phyloP scores from a whole-genome alignment of 2,113 vertebrate genomes.

The Gallinago jamesoni region DNA sequence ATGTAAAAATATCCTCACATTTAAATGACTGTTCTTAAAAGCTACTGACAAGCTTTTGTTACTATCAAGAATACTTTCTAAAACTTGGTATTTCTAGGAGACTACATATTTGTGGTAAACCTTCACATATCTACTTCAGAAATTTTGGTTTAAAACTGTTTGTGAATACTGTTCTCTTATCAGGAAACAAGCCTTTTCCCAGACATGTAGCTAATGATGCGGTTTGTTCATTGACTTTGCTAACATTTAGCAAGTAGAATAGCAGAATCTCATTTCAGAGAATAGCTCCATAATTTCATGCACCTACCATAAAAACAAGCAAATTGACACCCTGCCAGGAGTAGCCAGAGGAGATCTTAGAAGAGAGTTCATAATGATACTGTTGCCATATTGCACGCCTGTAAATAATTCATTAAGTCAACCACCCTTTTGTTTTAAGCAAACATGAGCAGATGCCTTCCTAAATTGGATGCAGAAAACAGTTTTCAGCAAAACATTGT shows the following conservation, averaged over 20 bases:
- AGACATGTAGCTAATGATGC: neutral
- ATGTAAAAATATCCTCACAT: rapidly evolving
- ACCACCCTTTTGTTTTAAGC: slow-evolving; percentile 82
- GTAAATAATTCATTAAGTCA: slow-evolving; percentile 86
- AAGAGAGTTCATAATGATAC: slow-evolving; percentile 76
- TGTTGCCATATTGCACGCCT: slow-evolving; percentile 75
- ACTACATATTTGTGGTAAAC: neutral
- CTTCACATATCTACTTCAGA: neutral
- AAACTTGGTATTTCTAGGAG: neutral
- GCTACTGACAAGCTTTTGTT: neutral
- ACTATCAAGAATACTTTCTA: neutral
- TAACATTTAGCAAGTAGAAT: slow-evolving; percentile 24
- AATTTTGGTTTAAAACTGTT: neutral
- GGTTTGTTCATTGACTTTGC: neutral
- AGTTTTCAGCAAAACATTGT: slow-evolving; percentile 71
- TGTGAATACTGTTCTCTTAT: neutral
- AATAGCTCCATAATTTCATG: slow-evolving; percentile 68
- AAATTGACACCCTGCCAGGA: slow-evolving; percentile 81
- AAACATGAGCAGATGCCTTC: slow-evolving; percentile 81
- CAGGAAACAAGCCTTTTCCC: neutral
- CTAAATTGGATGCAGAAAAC: slow-evolving; percentile 75
- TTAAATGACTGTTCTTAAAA: neutral
- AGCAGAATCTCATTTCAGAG: slow-evolving; percentile 65
- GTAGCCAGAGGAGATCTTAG: slow-evolving; percentile 80
- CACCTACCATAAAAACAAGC: slow-evolving; percentile 79